Evolutionary conservation across 2,113 vertebrate species (phyloP).

Genomic region (Nicator chloris): DNA sequence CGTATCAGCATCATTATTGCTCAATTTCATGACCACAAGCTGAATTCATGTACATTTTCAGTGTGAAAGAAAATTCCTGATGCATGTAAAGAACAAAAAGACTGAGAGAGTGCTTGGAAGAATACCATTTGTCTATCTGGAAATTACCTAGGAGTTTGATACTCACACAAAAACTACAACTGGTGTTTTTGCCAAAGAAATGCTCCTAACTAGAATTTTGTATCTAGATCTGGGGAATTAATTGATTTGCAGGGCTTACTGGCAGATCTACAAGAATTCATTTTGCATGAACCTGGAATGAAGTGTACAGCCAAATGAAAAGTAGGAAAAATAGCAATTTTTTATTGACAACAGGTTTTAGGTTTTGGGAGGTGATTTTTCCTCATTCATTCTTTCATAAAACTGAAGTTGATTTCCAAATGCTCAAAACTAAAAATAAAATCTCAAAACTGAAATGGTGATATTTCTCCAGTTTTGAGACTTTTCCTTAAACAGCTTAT

Average conservation of each 20-base stretch:
- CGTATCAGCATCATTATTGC: not conserved
- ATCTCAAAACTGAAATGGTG: not conserved
- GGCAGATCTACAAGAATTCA: not conserved
- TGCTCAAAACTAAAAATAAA: not conserved
- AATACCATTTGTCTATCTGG: not conserved
- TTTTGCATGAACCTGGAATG: not conserved
- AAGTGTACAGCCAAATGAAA: not conserved
- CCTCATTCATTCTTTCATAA: not conserved
- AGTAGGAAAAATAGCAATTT: not conserved
- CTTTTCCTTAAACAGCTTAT: not conserved
- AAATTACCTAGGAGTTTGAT: not conserved
- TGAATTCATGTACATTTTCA: not conserved
- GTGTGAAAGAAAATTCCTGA: not conserved
- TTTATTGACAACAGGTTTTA: not conserved
- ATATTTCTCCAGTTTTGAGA: not conserved
- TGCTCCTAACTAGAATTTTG: not conserved
- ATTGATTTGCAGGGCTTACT: not conserved
- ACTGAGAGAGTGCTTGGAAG: not conserved
- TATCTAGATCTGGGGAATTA: not conserved
- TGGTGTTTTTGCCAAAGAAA: not conserved
- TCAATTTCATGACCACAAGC: not conserved
- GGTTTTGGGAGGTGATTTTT: not conserved
- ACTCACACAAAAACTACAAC: not conserved
- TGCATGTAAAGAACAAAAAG: constrained; percentile 1
- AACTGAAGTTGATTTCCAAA: not conserved